These are phyloP conservation scores for Cirrhinus mrigala DNA, from an alignment of 2,797 vertebrate species.

Conservation along the genomic window DNA sequence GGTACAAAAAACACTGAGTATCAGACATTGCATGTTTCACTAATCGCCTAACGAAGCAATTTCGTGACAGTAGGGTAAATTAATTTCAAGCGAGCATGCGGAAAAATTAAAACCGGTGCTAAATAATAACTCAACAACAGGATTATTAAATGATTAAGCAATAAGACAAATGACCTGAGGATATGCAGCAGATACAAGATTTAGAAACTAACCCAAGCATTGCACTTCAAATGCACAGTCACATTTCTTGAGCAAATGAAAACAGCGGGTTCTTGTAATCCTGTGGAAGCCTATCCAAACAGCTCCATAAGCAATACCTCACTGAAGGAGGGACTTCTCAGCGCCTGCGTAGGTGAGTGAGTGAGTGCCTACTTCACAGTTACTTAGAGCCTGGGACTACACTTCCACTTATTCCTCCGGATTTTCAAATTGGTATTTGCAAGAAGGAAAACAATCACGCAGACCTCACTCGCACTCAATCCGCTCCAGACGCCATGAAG, in stretches of 20 bases:
- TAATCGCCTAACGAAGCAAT: background rate
- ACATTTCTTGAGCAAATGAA: constrained; percentile 9
- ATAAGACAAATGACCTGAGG: background rate
- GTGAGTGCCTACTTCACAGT: constrained; percentile 70
- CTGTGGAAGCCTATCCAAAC: constrained; percentile 55
- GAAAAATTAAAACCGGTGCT: background rate
- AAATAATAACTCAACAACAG: background rate
- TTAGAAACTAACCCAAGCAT: background rate
- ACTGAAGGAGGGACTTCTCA: constrained; percentile 74
- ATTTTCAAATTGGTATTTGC: constrained; percentile 69
- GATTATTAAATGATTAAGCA: background rate
- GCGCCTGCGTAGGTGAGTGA: constrained; percentile 69
- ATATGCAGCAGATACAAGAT: background rate
- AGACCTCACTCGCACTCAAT: constrained; percentile 5
- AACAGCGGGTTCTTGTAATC: constrained; percentile 42
- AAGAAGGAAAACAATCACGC: constrained; percentile 18
- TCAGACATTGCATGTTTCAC: background rate
- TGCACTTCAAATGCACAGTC: constrained; percentile 22
- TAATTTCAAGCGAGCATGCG: background rate
- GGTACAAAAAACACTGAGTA: background rate
- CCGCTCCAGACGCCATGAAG: constrained; percentile 71
- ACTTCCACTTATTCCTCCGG: constrained; percentile 69
- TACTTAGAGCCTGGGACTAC: constrained; percentile 64
- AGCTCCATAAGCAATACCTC: constrained; percentile 68
- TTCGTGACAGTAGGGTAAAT: background rate